Conservation (phyloP, 1,140 invertebrate species). For the Dinoponera quadriceps region DNA sequence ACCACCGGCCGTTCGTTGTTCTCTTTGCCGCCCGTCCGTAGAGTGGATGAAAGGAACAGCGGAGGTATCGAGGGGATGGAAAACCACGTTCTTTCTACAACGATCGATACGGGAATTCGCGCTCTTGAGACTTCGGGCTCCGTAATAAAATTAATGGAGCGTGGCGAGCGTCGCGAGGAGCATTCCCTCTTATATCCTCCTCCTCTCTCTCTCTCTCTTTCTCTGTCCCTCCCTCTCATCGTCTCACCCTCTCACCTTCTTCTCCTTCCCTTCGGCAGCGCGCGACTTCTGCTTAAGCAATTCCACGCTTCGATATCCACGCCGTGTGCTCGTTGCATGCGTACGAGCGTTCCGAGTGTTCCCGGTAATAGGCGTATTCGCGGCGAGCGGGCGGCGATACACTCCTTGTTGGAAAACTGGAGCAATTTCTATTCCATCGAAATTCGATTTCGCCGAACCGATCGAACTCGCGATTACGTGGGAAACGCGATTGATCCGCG, state of each 20-base stretch:
- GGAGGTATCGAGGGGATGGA: neutral
- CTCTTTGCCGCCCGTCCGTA: too few relatives aligned
- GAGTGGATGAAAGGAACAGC: neutral
- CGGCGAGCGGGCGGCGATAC: too few relatives aligned
- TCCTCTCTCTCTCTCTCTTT: neutral
- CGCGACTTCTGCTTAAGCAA: slow-evolving; percentile 71
- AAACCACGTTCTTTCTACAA: slow-evolving; percentile 43
- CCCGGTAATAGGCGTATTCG: neutral
- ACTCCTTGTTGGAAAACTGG: too few relatives aligned
- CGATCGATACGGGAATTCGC: slow-evolving; percentile 65
- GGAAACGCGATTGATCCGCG: too few relatives aligned
- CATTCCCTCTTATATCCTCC: slow-evolving; percentile 60
- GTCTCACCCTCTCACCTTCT: slow-evolving; percentile 11
- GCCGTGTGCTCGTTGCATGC: slow-evolving; percentile 25
- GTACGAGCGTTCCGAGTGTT: neutral
- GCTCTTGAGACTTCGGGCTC: slow-evolving; percentile 57
- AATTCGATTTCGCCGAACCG: too few relatives aligned
- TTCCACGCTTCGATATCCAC: slow-evolving; percentile 74
- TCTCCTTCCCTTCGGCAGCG: slow-evolving; percentile 55
- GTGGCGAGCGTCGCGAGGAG: slow-evolving; percentile 64
- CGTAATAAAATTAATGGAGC: slow-evolving; percentile 81
- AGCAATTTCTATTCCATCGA: slow-evolving; percentile 18
- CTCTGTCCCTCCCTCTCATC: slow-evolving; percentile 17
- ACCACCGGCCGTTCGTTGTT: neutral
- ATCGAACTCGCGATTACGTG: too few relatives aligned